Conservation (phyloP, 2,888 invertebrate species). For the Brachyptera putata region DNA sequence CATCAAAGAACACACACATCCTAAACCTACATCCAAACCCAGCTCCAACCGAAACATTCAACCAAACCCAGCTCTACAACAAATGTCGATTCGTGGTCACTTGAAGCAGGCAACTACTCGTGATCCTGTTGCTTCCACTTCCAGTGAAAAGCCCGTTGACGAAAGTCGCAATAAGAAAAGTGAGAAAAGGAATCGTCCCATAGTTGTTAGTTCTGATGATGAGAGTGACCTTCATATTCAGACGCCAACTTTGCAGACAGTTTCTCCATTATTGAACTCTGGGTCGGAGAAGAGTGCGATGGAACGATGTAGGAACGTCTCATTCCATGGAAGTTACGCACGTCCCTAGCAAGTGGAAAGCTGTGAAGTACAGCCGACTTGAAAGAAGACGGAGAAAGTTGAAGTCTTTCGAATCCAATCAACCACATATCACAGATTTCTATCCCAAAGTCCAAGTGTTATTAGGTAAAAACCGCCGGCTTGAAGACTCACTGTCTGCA, state of each 20-base stretch:
- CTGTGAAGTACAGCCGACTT: background rate
- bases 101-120: too few relatives aligned
- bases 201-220: too few relatives aligned
- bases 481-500: background rate
- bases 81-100: too few relatives aligned
- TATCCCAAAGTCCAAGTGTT: background rate
- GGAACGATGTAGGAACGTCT: background rate
- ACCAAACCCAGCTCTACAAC: too few relatives aligned
- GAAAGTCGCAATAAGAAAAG: too few relatives aligned
- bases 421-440: background rate
- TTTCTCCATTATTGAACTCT: background rate
- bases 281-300: background rate
- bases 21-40: background rate
- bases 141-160: too few relatives aligned
- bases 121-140: too few relatives aligned
- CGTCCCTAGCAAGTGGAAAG: background rate
- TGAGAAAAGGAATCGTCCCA: too few relatives aligned
- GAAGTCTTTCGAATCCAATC: too few relatives aligned
- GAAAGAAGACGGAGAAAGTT: background rate
- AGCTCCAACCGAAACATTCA: background rate
- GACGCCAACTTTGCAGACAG: background rate
- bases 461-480: background rate
- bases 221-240: too few relatives aligned
- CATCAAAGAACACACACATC: background rate
- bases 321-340: background rate